phyloP scores from a whole-genome alignment of 2,888 invertebrate genomes.

The Microctonus brassicae region DNA sequence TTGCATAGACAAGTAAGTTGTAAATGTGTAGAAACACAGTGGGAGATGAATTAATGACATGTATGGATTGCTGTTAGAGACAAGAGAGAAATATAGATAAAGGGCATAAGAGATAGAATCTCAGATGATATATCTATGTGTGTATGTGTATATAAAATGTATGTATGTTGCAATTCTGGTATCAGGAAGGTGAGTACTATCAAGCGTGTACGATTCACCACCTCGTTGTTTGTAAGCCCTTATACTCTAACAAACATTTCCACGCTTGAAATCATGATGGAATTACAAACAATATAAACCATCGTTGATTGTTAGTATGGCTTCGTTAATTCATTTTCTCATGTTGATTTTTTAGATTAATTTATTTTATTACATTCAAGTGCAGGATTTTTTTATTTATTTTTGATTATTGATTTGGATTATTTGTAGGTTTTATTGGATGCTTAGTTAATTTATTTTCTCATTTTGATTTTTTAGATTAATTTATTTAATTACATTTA shows the following conservation, averaged over 20 bases:
- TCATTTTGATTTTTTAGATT: too few relatives aligned
- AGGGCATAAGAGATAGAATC: neutral
- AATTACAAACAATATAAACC: neutral
- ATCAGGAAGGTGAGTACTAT: neutral
- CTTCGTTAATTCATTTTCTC: neutral
- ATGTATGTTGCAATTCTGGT: too few relatives aligned
- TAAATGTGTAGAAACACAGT: neutral
- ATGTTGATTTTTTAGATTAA: neutral
- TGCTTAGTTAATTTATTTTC: too few relatives aligned
- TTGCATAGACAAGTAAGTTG: slow-evolving; percentile 14
- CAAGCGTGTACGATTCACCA: slow-evolving; percentile 5
- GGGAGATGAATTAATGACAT: neutral
- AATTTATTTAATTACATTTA: too few relatives aligned
- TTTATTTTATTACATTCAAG: too few relatives aligned
- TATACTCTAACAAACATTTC: neutral
- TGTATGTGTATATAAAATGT: neutral
- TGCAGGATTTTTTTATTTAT: too few relatives aligned
- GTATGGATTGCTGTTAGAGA: neutral
- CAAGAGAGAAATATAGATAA: neutral
- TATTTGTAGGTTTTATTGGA: too few relatives aligned
- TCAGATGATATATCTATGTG: neutral
- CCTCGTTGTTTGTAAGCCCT: slow-evolving; percentile 7
- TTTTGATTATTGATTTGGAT: too few relatives aligned
- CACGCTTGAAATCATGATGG: neutral
- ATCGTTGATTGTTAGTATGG: neutral